Conservation (phyloP, 2,113 vertebrate genomes). For the Microcebus jonahi region DNA sequence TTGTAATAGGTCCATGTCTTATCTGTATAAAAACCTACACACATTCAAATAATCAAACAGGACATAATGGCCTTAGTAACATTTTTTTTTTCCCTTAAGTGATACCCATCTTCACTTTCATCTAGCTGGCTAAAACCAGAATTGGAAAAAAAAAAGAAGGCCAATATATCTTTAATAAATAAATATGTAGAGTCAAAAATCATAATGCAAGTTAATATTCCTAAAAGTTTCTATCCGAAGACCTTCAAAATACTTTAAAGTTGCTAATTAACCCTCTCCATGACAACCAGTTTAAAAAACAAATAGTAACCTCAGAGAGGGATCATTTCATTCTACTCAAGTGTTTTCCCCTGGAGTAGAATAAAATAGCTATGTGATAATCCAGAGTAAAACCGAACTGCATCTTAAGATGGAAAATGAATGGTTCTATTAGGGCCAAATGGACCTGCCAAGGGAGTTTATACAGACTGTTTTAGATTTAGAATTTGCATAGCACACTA, state of each 20-base stretch:
- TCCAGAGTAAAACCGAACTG: conserved; percentile 18
- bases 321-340: conserved; percentile 16
- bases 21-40: background rate
- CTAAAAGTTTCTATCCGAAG: background rate
- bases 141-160: background rate
- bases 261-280: conserved; percentile 33
- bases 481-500: conserved; percentile 67
- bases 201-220: background rate
- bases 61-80: background rate
- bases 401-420: conserved; percentile 61
- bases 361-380: conserved; percentile 56
- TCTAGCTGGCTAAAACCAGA: background rate
- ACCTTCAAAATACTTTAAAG: conserved; percentile 12
- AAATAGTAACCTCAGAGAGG: conserved; percentile 9
- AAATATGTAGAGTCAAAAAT: background rate
- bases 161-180: background rate
- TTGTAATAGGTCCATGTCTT: background rate
- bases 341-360: background rate
- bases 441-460: conserved; percentile 62
- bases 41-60: background rate
- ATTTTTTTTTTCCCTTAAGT: background rate
- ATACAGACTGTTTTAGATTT: conserved; percentile 62
- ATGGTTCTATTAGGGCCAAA: conserved; percentile 56
- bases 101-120: background rate
- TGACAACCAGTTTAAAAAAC: background rate